These are phyloP conservation scores for Danio albolineatus DNA, from an alignment of 2,797 vertebrate species.

Conservation along the genomic window DNA sequence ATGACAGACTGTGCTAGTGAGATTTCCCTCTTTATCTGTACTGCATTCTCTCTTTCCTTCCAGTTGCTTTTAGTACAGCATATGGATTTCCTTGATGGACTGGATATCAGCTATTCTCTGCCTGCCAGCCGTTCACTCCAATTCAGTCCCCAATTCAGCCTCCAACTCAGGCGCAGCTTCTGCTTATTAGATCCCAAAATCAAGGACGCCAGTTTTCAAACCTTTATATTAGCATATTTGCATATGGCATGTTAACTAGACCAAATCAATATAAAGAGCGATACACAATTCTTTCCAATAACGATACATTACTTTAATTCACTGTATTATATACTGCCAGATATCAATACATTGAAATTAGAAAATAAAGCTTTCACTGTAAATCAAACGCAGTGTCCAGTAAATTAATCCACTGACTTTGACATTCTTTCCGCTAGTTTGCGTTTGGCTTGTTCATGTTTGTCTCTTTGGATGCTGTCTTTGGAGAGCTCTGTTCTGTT, in stretches of 20 bases:
- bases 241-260: background rate
- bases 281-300: background rate
- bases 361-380: background rate
- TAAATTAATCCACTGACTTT: background rate
- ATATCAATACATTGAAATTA: background rate
- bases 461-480: conserved; percentile 69
- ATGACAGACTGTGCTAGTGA: background rate
- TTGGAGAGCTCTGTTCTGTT: conserved; percentile 70
- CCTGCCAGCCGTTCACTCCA: background rate
- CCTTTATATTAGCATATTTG: background rate
- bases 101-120: conserved; percentile 7
- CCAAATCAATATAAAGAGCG: background rate
- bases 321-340: background rate
- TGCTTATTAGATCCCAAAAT: background rate
- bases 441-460: conserved; percentile 56
- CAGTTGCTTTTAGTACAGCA: background rate
- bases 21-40: background rate
- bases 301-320: background rate
- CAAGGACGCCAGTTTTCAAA: background rate
- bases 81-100: conserved; percentile 7
- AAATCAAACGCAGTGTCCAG: background rate
- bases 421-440: conserved; percentile 38
- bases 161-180: background rate
- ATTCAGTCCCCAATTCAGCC: background rate
- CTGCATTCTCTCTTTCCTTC: background rate